Conservation (phyloP, 2,888 invertebrate species). For the Orthosia gracilis region DNA sequence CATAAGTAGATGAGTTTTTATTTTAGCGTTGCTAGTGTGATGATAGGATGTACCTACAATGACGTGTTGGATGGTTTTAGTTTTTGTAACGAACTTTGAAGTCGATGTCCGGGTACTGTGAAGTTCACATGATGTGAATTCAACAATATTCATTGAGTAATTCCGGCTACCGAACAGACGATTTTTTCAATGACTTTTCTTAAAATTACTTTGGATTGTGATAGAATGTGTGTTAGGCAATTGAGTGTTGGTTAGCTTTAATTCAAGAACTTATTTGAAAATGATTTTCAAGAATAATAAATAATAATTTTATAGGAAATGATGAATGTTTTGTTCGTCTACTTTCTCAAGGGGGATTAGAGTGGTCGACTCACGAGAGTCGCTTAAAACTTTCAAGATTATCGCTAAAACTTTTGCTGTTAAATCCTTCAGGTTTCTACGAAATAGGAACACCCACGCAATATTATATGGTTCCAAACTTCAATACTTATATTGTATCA, state of each 20-base stretch:
- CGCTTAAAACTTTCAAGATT: conserved; percentile 34
- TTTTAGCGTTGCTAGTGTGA: neutral
- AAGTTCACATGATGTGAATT: too few relatives aligned
- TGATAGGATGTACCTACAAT: neutral
- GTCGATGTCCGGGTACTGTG: neutral
- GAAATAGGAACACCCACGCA: conserved; percentile 15
- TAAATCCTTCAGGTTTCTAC: conserved; percentile 29
- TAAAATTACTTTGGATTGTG: too few relatives aligned
- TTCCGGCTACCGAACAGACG: too few relatives aligned
- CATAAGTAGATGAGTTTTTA: neutral
- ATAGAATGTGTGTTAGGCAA: too few relatives aligned
- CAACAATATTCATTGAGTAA: too few relatives aligned
- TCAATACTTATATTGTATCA: conserved; percentile 24
- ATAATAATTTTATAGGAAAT: neutral
- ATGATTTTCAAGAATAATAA: neutral
- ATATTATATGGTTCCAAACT: conserved; percentile 28
- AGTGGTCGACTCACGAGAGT: too few relatives aligned
- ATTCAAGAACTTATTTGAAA: neutral
- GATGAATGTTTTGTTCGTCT: conserved; percentile 19
- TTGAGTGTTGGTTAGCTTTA: neutral
- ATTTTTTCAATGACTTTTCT: too few relatives aligned
- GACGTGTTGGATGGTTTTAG: neutral
- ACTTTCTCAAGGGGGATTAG: neutral
- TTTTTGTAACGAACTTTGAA: neutral
- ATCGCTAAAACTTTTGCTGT: conserved; percentile 38